phyloP scores from a whole-genome alignment of 2,888 invertebrate species.

The Sminthurinus aureus region DNA sequence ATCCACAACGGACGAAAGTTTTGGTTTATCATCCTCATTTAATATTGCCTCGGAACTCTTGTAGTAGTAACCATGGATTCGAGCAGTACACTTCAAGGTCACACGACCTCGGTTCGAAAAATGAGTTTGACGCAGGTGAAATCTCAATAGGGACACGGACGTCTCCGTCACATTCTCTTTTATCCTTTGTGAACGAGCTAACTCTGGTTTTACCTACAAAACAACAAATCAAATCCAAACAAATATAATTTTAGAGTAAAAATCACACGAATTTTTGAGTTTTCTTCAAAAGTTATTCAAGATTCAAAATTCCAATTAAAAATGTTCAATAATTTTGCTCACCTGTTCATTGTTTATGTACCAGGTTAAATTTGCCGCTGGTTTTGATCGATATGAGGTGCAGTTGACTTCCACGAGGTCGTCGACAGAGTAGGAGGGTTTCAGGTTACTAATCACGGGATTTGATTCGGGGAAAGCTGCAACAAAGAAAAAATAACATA shows the following conservation, averaged over 20 bases:
- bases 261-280: too few species aligned
- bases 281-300: too few species aligned
- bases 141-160: constrained; percentile 47
- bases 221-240: not conserved
- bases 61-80: constrained; percentile 49
- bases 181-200: constrained; percentile 23
- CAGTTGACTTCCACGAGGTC: constrained; percentile 84
- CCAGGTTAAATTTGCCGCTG: constrained; percentile 83
- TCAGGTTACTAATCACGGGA: constrained; percentile 79
- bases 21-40: constrained; percentile 52
- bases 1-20: constrained; percentile 56
- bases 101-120: constrained; percentile 45
- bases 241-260: too few species aligned
- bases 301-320: not conserved
- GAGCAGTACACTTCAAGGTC: constrained; percentile 50
- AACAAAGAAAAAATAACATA: constrained; percentile 61
- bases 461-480: constrained; percentile 81
- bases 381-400: constrained; percentile 81
- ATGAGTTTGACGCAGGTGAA: constrained; percentile 50
- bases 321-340: constrained; percentile 54
- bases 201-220: constrained; percentile 22
- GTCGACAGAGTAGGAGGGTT: constrained; percentile 82
- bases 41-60: constrained; percentile 43
- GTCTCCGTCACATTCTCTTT: constrained; percentile 47
- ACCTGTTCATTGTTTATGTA: constrained; percentile 83